Evolutionary conservation across 1,140 invertebrate species (phyloP).

Genomic region (Drosophila busckii): DNA sequence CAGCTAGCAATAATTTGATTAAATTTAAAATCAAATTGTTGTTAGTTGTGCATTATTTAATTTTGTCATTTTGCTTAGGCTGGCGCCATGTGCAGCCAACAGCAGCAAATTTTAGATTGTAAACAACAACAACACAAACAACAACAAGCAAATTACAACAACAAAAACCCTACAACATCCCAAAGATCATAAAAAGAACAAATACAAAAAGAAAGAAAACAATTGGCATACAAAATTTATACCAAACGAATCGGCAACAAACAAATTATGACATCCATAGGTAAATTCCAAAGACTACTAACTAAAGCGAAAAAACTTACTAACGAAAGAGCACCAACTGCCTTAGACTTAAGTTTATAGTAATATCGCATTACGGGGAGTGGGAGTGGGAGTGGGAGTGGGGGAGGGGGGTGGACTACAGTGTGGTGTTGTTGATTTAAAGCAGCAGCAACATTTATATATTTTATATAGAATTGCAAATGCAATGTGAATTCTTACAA

Average conservation of each 20-base stretch:
- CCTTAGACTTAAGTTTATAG: no score
- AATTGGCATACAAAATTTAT: constrained; percentile 32
- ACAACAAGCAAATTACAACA: constrained; percentile 8
- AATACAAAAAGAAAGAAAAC: background rate
- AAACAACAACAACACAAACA: constrained; percentile 13
- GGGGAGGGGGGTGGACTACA: no score
- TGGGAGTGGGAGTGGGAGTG: no score
- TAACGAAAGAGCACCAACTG: background rate
- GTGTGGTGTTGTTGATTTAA: no score
- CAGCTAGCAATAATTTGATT: no score
- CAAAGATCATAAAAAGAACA: constrained; percentile 13
- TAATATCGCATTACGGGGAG: no score
- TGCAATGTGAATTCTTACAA: no score
- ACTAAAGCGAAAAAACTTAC: constrained; percentile 1
- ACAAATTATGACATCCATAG: constrained; percentile 78
- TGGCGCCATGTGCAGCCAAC: constrained; percentile 15
- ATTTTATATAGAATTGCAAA: no score
- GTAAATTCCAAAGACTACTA: constrained; percentile 59
- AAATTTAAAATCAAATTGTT: background rate
- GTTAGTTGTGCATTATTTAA: no score
- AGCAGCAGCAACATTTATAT: no score
- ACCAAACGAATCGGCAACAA: constrained; percentile 42
- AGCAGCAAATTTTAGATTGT: background rate
- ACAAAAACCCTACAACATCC: no score
- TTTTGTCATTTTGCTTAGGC: no score